These are phyloP conservation scores for Heliconius hortense DNA, from an alignment of 2,888 invertebrate species.

Conservation along the genomic window DNA sequence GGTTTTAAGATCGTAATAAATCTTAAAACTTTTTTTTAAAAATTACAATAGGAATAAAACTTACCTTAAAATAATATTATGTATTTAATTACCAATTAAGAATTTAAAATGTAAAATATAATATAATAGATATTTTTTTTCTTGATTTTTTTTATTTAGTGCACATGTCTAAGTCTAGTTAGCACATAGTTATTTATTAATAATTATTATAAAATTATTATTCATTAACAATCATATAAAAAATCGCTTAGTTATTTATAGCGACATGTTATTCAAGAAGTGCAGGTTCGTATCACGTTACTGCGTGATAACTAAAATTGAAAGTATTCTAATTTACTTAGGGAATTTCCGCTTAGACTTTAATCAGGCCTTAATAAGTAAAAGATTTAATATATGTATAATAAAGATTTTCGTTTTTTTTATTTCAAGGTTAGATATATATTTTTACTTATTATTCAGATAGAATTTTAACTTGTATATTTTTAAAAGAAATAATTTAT, in stretches of 20 bases:
- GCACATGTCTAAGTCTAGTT: conserved; percentile 7
- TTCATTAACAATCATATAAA: neutral
- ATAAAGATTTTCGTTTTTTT: too few relatives aligned
- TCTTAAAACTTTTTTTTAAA: neutral
- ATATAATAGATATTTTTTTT: neutral
- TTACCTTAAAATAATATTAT: conserved; percentile 1
- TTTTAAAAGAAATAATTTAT: neutral
- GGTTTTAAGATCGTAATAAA: neutral
- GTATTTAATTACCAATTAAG: neutral
- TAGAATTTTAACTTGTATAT: neutral
- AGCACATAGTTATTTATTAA: too few relatives aligned
- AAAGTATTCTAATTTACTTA: neutral
- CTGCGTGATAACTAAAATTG: too few relatives aligned
- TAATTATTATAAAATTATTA: neutral
- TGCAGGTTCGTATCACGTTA: neutral
- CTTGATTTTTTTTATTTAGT: neutral
- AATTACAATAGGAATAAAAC: conserved; percentile 9
- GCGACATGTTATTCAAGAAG: neutral
- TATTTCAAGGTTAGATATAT: too few relatives aligned
- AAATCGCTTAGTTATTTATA: neutral
- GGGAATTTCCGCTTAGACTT: neutral
- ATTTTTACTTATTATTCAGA: neutral
- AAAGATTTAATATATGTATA: neutral
- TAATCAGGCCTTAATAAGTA: neutral
- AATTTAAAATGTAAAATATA: neutral